Conservation (phyloP, 2,888 invertebrate genomes). For the Drosophila infuscata region DNA sequence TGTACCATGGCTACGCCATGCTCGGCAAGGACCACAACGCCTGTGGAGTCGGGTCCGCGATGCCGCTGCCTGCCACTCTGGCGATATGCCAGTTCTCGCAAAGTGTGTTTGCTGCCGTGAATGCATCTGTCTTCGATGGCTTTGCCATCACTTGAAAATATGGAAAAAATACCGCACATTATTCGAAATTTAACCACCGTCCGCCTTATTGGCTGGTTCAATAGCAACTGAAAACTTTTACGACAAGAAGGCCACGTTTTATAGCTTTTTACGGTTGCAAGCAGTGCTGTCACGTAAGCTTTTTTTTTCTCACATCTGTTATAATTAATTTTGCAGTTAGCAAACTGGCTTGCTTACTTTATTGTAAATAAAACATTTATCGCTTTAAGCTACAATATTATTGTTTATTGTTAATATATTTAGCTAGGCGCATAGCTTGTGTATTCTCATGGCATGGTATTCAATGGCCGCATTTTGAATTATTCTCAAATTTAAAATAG, state of each 20-base stretch:
- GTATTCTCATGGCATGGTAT: background rate
- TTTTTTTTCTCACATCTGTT: background rate
- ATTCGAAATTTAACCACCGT: background rate
- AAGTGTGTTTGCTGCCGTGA: conserved; percentile 67
- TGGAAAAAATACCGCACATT: conserved; percentile 85
- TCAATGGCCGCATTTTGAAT: background rate
- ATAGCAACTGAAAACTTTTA: conserved; percentile 23
- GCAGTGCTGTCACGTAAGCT: background rate
- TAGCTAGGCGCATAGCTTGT: background rate
- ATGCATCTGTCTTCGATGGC: conserved; percentile 69
- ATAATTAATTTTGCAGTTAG: background rate
- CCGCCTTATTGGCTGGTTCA: conserved; percentile 15
- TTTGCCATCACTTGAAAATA: conserved; percentile 82
- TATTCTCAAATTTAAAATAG: background rate
- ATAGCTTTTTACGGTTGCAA: conserved; percentile 5
- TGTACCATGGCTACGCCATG: conserved; percentile 83
- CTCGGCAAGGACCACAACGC: conserved; percentile 75
- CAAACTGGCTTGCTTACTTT: too few species aligned
- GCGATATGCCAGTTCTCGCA: conserved; percentile 83
- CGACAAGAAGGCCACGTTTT: conserved; percentile 1
- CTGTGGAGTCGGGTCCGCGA: conserved; percentile 84
- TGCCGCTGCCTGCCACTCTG: conserved; percentile 84
- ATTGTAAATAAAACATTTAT: background rate
- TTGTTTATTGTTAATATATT: background rate
- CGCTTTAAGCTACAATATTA: too few species aligned